Evolutionary conservation across 2,888 invertebrate genomes (phyloP).

Genomic region (Perdita meconis): DNA sequence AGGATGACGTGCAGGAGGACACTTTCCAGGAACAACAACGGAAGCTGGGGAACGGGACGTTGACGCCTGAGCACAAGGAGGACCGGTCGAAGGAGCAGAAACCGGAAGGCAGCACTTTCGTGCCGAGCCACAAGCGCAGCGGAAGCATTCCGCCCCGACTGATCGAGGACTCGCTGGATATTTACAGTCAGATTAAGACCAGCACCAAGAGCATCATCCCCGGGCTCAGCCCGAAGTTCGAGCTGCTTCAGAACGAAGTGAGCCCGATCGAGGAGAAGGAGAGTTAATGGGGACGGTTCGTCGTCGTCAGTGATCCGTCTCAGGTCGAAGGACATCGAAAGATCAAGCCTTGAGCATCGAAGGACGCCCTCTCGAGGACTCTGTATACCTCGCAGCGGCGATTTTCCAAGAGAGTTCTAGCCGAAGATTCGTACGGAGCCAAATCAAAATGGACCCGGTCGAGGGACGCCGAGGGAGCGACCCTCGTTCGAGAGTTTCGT

Average conservation of each 20-base stretch:
- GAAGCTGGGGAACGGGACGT: conserved; percentile 84
- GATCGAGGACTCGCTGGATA: conserved; percentile 85
- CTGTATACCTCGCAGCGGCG: background rate
- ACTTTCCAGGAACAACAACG: conserved; percentile 85
- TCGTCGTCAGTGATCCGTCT: conserved; percentile 20
- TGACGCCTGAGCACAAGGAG: conserved; percentile 79
- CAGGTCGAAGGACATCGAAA: conserved; percentile 36
- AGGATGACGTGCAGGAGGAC: conserved; percentile 86
- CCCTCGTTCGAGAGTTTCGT: background rate
- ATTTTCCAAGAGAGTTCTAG: conserved; percentile 13
- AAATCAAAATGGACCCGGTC: conserved; percentile 44
- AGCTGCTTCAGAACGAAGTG: conserved; percentile 86
- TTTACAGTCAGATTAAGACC: conserved; percentile 86
- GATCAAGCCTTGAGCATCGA: conserved; percentile 5
- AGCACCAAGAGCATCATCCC: conserved; percentile 85
- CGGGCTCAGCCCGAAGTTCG: conserved; percentile 86
- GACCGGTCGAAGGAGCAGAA: conserved; percentile 67
- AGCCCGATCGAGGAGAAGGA: conserved; percentile 84
- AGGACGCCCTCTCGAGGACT: background rate
- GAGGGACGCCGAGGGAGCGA: background rate
- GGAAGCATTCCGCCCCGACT: conserved; percentile 86
- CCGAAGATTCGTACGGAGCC: conserved; percentile 28
- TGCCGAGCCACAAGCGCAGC: conserved; percentile 84
- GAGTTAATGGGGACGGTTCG: conserved; percentile 76
- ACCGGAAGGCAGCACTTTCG: conserved; percentile 83